Evolutionary conservation across 2,113 vertebrate genomes (phyloP).

Genomic region (Rhinoderma darwinii): DNA sequence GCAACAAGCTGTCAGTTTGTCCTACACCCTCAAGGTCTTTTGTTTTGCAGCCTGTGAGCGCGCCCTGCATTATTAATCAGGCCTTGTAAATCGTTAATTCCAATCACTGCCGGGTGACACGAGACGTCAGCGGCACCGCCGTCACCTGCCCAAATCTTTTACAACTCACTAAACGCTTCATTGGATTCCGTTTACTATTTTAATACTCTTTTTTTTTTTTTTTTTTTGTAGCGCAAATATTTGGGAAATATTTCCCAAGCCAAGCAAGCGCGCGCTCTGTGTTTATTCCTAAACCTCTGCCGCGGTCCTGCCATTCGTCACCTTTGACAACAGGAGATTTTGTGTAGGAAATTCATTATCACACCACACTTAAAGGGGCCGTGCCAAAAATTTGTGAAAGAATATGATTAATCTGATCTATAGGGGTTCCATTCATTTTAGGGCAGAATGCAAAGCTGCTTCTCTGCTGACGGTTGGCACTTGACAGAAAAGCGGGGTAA

Average conservation of each 20-base stretch:
- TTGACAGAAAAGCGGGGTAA: too few relatives aligned
- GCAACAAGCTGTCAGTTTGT: conserved; percentile 47
- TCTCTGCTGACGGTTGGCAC: too few relatives aligned
- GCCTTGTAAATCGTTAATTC: conserved; percentile 13
- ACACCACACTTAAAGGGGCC: background rate
- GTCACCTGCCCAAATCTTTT: background rate
- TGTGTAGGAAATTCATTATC: background rate
- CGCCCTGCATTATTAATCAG: conserved; percentile 11
- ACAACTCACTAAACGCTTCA: background rate
- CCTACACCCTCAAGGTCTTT: conserved; percentile 56
- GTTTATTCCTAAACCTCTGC: background rate
- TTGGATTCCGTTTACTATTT: background rate
- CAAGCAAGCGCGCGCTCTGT: background rate
- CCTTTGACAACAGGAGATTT: background rate
- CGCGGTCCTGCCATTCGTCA: background rate
- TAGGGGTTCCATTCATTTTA: too few relatives aligned
- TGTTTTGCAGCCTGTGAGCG: conserved; percentile 9
- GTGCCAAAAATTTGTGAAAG: background rate
- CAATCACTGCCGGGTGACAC: background rate
- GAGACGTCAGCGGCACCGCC: too few relatives aligned
- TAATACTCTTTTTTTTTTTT: background rate
- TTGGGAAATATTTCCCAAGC: background rate
- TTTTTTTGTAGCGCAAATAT: background rate
- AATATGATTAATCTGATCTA: too few relatives aligned
- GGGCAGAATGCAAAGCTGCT: too few relatives aligned